These are phyloP conservation scores for Drosophila tani DNA, from an alignment of 1,140 invertebrate genomes.

Conservation along the genomic window DNA sequence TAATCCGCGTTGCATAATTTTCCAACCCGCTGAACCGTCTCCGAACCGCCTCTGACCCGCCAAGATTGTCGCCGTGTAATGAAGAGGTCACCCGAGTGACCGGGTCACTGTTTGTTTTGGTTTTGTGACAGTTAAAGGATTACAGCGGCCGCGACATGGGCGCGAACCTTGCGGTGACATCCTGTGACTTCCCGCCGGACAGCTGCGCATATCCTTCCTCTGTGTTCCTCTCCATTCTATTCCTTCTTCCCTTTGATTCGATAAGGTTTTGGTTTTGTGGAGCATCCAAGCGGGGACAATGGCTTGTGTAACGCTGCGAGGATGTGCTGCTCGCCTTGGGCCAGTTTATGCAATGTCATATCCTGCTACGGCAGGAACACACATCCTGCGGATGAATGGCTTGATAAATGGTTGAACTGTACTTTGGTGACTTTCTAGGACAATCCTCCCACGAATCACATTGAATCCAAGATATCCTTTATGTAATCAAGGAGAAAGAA, in stretches of 20 bases:
- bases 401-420: slow-evolving; percentile 60
- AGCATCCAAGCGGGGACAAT: slow-evolving; percentile 15
- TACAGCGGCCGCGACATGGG: slow-evolving; percentile 70
- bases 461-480: too few species aligned
- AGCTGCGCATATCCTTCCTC: slow-evolving; percentile 35
- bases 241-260: slow-evolving; percentile 29
- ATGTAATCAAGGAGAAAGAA: too few species aligned
- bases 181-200: slow-evolving; percentile 31
- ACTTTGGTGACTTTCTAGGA: neutral
- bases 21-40: slow-evolving; percentile 58
- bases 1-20: slow-evolving; percentile 67
- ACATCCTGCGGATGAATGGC: slow-evolving; percentile 43
- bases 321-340: slow-evolving; percentile 29
- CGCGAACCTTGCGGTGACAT: slow-evolving; percentile 70
- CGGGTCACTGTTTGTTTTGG: slow-evolving; percentile 63
- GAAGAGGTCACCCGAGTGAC: slow-evolving; percentile 76
- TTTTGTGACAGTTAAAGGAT: slow-evolving; percentile 70
- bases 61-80: slow-evolving; percentile 61
- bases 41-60: slow-evolving; percentile 24
- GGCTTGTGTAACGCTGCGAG: neutral
- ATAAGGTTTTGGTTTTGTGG: slow-evolving; percentile 36
- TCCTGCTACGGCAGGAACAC: slow-evolving; percentile 40
- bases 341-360: slow-evolving; percentile 62
- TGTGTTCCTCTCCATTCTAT: neutral
- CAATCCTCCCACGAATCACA: slow-evolving; percentile 39